These are phyloP conservation scores for Sebastes schlegelii DNA, from an alignment of 2,113 vertebrate genomes.

Conservation along the genomic window DNA sequence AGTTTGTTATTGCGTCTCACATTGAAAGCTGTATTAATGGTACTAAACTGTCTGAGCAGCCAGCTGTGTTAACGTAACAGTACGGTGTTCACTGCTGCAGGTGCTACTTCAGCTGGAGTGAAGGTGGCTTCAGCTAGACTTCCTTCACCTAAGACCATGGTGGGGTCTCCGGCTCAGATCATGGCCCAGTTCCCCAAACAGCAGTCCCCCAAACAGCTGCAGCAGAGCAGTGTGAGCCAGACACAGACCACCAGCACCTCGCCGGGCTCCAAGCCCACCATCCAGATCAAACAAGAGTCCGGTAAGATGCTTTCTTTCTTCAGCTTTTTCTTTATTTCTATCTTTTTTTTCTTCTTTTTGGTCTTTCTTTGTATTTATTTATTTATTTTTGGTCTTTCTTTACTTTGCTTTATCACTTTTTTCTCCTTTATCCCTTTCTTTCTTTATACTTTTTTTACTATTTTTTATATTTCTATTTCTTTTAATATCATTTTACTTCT, in stretches of 20 bases:
- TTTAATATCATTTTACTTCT: neutral
- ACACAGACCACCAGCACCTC: slow-evolving; percentile 83
- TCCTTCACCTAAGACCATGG: slow-evolving; percentile 93
- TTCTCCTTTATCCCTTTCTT: neutral
- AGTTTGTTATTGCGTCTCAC: neutral
- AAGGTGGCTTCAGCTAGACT: slow-evolving; percentile 92
- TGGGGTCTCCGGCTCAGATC: slow-evolving; percentile 92
- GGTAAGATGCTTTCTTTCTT: slow-evolving; percentile 76
- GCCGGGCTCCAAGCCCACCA: slow-evolving; percentile 92
- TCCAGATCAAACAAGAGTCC: slow-evolving; percentile 99
- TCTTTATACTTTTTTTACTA: neutral
- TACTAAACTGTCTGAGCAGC: neutral
- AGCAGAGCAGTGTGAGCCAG: slow-evolving; percentile 80
- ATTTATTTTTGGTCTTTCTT: neutral
- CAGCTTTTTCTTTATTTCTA: too few relatives aligned
- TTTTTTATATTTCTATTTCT: neutral
- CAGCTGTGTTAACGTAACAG: neutral
- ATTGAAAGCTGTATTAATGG: too few relatives aligned
- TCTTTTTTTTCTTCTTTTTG: neutral
- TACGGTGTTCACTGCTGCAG: slow-evolving; percentile 55
- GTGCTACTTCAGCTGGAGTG: slow-evolving; percentile 89
- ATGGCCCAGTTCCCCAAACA: slow-evolving; percentile 96
- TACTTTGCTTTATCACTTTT: neutral
- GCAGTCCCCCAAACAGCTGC: slow-evolving; percentile 88
- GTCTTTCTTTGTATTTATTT: neutral